These are phyloP conservation scores for Petromus typicus DNA, from an alignment of 2,113 vertebrate species.

Conservation along the genomic window DNA sequence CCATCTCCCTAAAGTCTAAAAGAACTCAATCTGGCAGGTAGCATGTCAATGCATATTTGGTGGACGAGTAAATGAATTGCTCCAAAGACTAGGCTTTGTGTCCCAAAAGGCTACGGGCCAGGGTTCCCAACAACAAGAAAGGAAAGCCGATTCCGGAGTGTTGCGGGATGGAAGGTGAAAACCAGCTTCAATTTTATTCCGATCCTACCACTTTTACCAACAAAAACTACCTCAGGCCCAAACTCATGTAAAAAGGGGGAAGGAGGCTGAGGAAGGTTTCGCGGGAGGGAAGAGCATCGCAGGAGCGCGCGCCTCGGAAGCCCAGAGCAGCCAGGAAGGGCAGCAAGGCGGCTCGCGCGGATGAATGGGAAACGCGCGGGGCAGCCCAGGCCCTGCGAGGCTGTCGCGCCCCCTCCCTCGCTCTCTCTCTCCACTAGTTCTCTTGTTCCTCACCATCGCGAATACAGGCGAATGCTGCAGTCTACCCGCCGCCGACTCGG, in stretches of 20 bases:
- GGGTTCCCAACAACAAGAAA: too few species aligned
- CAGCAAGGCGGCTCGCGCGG: neutral
- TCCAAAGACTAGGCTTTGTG: neutral
- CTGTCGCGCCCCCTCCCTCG: neutral
- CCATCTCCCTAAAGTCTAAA: neutral
- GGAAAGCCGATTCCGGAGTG: neutral
- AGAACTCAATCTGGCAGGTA: neutral
- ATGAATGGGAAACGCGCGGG: constrained; percentile 67
- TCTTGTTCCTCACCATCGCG: constrained; percentile 68
- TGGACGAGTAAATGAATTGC: neutral
- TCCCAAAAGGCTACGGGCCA: neutral
- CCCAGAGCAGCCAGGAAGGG: neutral
- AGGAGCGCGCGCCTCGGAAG: neutral
- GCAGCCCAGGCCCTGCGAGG: neutral
- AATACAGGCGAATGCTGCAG: neutral
- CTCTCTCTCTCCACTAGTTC: too few species aligned
- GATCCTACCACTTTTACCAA: neutral
- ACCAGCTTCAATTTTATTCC: neutral
- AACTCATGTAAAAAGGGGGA: neutral
- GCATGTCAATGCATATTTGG: neutral
- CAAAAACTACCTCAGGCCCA: neutral
- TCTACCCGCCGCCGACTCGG: neutral
- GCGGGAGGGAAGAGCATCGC: neutral
- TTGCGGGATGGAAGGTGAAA: neutral
- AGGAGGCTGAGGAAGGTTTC: neutral